A percentile compares a stretch with the other conserved stretches of the same genome.
Conservation (phyloP, 2,797 vertebrate genomes). For the Menidia menidia region DNA sequence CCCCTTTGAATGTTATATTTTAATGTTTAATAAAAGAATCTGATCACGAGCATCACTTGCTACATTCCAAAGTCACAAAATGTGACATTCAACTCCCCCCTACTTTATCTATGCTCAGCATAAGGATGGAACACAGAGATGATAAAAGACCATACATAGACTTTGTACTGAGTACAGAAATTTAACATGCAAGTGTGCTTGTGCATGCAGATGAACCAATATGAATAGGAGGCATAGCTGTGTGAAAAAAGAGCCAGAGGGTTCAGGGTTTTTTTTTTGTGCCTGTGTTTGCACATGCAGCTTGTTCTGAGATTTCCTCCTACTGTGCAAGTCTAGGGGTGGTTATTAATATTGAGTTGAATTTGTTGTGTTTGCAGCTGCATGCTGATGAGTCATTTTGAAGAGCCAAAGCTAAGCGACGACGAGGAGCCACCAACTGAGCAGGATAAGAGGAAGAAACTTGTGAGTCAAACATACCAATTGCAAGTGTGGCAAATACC, state of each 20-base stretch:
- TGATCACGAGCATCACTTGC: conserved; percentile 18
- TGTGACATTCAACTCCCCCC: conserved; percentile 19
- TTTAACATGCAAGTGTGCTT: conserved; percentile 40
- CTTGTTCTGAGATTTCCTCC: conserved; percentile 55
- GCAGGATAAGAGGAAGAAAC: conserved; percentile 97
- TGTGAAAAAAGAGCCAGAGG: conserved; percentile 28
- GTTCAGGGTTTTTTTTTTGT: conserved; percentile 39
- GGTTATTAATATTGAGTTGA: conserved; percentile 68
- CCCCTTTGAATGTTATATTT: conserved; percentile 10
- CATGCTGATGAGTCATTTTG: conserved; percentile 94
- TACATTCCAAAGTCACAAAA: conserved; percentile 18
- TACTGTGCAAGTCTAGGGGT: conserved; percentile 49
- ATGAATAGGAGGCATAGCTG: conserved; percentile 40
- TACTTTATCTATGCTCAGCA: conserved; percentile 18
- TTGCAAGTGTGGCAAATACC: neutral
- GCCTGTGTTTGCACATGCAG: conserved; percentile 10
- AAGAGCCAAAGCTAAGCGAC: conserved; percentile 91
- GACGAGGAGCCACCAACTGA: conserved; percentile 96
- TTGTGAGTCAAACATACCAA: conserved; percentile 79
- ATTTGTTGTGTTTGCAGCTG: conserved; percentile 85
- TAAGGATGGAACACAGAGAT: conserved; percentile 37
- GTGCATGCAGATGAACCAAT: conserved; percentile 65
- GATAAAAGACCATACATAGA: conserved; percentile 39
- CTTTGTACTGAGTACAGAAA: conserved; percentile 46
- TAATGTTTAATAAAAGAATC: conserved; percentile 23